Evolutionary conservation across 2,888 invertebrate genomes (phyloP), one percentile per base, ranked within the genome.

Genomic region (Oscheius onirici): DNA sequence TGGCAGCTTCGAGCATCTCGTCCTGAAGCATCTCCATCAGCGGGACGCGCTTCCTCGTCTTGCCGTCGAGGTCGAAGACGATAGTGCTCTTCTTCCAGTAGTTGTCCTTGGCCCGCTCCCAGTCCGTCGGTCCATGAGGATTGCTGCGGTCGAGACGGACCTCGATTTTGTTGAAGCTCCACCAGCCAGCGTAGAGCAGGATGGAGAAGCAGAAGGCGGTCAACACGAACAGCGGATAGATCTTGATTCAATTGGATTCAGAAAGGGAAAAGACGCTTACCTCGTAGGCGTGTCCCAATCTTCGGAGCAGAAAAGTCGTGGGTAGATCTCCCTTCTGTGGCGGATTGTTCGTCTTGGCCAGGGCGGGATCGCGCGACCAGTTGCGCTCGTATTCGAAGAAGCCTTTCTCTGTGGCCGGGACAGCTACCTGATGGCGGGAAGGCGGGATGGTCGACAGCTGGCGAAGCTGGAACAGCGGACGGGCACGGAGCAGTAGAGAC

Each of bases 1-100:
- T 84, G 26, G 85, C 84, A 15, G 85, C 85, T 46, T 84, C 83
- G 51, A 85, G 28, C 86, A 85, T 86, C 73, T 86, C 77, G 51
- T 84, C 84, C 66, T 85, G 40, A 72, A 83, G 77, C 52, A 72
- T 63, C 63, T 85, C 85, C 83, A 85, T 81, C 52, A 83, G 71
- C 60, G 76, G 74, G n/a, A 80, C 67, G 5, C 84, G 79, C 44
- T 83, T 74, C 40, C 82, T 77, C 8, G 83, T 82, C 22, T 71
- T 63, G 34, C 83, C 84, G 41, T 78, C 75, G 61, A 75, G 58
- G 69, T 86, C 85, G 63, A 78, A 80, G 10, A 55, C 72, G 66
- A 80, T 34, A 3, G 83, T 82, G 10, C 75, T 74, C 73, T 73
- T 49, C 68, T 82, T 84, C 81, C 81, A 81, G 73, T 84, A 84